A percentile compares a stretch with the other conserved stretches of the same genome.
These are phyloP conservation scores for Drosophila athabasca DNA, from an alignment of 1,140 invertebrate species.

Conservation along the genomic window DNA sequence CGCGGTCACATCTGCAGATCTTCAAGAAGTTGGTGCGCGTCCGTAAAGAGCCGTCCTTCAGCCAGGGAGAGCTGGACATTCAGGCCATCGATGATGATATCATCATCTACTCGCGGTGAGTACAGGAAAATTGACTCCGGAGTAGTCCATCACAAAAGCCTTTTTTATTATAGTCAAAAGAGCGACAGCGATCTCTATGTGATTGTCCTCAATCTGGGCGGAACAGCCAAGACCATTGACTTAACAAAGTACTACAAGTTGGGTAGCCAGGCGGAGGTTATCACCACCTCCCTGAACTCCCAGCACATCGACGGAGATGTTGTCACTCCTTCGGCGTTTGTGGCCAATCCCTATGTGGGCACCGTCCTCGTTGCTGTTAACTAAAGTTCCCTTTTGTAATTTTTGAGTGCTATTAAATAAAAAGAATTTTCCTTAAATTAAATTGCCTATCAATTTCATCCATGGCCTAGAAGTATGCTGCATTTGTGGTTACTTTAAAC, in stretches of 20 bases:
- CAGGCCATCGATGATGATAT: constrained; percentile 68
- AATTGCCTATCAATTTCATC: too few relatives aligned
- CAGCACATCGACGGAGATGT: constrained; percentile 68
- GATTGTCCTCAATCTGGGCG: constrained; percentile 67
- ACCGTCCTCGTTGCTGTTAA: constrained; percentile 69
- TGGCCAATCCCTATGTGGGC: constrained; percentile 63
- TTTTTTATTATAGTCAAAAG: constrained; percentile 42
- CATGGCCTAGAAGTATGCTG: constrained; percentile 7
- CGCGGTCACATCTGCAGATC: constrained; percentile 76
- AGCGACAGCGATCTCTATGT: constrained; percentile 70
- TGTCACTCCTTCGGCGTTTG: constrained; percentile 55
- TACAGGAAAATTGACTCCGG: not conserved
- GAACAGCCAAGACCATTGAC: constrained; percentile 47
- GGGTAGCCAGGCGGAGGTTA: constrained; percentile 66
- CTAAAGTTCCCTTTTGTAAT: constrained; percentile 17
- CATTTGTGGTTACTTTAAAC: too few relatives aligned
- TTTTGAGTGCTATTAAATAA: not conserved
- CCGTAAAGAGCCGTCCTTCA: constrained; percentile 73
- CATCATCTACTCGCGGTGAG: constrained; percentile 70
- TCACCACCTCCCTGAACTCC: constrained; percentile 72
- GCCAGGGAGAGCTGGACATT: constrained; percentile 55
- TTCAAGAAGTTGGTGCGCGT: constrained; percentile 76
- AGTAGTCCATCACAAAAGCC: too few relatives aligned
- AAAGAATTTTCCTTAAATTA: too few relatives aligned
- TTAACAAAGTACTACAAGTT: constrained; percentile 60